These are phyloP conservation scores for Marmota flaviventris DNA, from an alignment of 2,113 vertebrate species.

Conservation along the genomic window DNA sequence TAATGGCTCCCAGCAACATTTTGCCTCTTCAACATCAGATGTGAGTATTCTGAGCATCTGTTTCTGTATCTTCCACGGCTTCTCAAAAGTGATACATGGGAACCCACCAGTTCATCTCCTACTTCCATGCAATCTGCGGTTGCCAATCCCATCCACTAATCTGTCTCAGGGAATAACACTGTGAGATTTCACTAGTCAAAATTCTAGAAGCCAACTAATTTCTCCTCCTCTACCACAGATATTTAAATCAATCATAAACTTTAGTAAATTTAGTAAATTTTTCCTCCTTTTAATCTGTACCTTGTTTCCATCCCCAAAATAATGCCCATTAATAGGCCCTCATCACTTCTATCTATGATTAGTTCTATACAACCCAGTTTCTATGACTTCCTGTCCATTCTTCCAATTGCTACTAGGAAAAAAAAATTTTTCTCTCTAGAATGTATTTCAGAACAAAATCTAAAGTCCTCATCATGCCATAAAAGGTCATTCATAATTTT, in stretches of 20 bases:
- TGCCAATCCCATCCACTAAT: not conserved
- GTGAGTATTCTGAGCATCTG: not conserved
- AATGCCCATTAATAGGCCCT: not conserved
- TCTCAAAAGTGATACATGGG: not conserved
- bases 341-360: not conserved
- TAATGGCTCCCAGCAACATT: not conserved
- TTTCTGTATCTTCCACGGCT: not conserved
- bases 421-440: not conserved
- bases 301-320: not conserved
- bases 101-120: not conserved
- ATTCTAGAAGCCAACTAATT: not conserved
- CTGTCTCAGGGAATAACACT: not conserved
- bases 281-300: not conserved
- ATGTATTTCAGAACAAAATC: not conserved
- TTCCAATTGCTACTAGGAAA: not conserved
- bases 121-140: not conserved
- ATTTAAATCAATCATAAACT: slow-evolving; percentile 43
- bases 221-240: not conserved
- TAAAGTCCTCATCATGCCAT: not conserved
- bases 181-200: not conserved
- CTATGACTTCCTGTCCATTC: not conserved
- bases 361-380: not conserved
- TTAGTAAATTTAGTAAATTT: not conserved
- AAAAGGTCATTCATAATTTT: not conserved
- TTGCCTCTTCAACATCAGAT: not conserved